Percentiles rank a stretch among this genome's conserved stretches.
These are phyloP conservation scores for Caranx melampygus DNA, from an alignment of 2,113 vertebrate genomes.

Conservation along the genomic window DNA sequence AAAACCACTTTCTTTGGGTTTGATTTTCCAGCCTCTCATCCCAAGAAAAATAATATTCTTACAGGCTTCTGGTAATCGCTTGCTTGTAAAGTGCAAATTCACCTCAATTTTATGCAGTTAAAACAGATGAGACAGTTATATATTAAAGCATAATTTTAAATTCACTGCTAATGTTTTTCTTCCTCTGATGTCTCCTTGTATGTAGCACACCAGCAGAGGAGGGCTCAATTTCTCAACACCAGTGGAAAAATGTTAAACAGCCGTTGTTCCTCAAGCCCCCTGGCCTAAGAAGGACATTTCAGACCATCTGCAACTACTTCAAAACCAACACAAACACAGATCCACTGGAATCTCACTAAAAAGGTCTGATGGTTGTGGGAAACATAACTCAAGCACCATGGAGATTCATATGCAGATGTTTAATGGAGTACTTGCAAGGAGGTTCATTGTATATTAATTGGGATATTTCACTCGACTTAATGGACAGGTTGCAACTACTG, in stretches of 20 bases:
- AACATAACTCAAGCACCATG: background rate
- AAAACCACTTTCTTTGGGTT: background rate
- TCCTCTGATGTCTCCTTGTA: constrained; percentile 28
- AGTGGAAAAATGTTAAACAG: background rate
- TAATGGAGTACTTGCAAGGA: background rate
- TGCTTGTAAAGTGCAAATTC: background rate
- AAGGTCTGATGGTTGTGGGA: background rate
- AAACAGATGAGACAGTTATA: constrained; percentile 6
- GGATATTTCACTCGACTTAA: too few relatives aligned
- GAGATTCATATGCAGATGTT: background rate
- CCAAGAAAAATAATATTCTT: background rate
- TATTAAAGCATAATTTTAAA: constrained; percentile 8
- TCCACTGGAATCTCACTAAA: background rate
- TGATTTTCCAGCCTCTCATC: too few relatives aligned
- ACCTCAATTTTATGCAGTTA: background rate
- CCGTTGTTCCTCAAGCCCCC: background rate
- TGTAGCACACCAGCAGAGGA: background rate
- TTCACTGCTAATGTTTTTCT: background rate
- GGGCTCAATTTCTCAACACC: background rate
- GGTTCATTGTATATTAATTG: background rate
- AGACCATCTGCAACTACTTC: constrained; percentile 3
- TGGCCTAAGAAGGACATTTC: background rate
- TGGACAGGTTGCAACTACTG: too few relatives aligned
- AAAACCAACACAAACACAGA: background rate
- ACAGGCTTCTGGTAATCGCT: background rate